Evolutionary conservation across 2,797 vertebrate genomes (phyloP).

Genomic region (Cossypha dichroa): DNA sequence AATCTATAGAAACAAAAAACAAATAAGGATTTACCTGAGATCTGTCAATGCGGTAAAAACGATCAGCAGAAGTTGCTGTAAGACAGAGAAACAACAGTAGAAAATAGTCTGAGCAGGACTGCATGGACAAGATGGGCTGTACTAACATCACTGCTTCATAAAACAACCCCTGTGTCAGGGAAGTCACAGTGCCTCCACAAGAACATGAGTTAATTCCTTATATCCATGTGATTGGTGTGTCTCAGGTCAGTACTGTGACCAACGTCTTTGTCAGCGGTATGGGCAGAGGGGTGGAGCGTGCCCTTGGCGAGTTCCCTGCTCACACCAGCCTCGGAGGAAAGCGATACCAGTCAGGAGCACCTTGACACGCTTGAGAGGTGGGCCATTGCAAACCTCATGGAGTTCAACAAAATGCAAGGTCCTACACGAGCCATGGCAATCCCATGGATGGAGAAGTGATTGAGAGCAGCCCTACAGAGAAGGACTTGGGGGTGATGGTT

Average conservation of each 20-base stretch:
- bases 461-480: background rate
- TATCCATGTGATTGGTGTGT: background rate
- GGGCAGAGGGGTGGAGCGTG: fast-evolving
- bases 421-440: background rate
- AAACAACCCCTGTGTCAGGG: background rate
- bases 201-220: background rate
- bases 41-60: constrained; percentile 97
- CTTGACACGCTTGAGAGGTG: fast-evolving
- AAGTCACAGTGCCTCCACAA: background rate
- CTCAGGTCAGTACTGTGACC: fast-evolving
- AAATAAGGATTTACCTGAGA: constrained; percentile 86
- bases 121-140: background rate
- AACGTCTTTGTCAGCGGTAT: fast-evolving
- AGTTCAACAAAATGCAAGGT: background rate
- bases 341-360: background rate
- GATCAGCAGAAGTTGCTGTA: constrained; percentile 94
- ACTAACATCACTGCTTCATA: background rate
- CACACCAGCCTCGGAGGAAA: background rate
- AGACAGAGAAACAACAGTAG: constrained; percentile 21
- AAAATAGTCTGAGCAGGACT: background rate
- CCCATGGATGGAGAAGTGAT: background rate
- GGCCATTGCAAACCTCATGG: background rate
- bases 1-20: fast-evolving
- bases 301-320: fast-evolving
- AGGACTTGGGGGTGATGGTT: background rate